A percentile compares a stretch with the other conserved stretches of the same genome.
Evolutionary conservation across 2,888 invertebrate species (phyloP).

Genomic region (Neria commutata): DNA sequence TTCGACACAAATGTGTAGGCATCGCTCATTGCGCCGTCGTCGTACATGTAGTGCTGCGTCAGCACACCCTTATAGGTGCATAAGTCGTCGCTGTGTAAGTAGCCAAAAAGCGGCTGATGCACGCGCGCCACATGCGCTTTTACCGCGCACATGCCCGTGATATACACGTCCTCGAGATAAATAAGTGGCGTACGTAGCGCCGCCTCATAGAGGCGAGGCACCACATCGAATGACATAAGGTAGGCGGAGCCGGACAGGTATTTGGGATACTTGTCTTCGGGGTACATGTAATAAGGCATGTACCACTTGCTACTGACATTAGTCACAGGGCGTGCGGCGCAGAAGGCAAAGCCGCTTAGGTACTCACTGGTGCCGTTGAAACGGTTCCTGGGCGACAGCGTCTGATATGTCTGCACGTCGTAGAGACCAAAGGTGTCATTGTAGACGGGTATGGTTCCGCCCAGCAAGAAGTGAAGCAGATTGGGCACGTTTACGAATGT

Average conservation of each 20-base stretch:
- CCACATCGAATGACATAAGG: conserved; percentile 73
- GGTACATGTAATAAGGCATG: conserved; percentile 79
- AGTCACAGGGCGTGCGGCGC: conserved; percentile 76
- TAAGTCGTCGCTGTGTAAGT: conserved; percentile 59
- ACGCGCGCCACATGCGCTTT: conserved; percentile 67
- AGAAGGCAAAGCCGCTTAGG: conserved; percentile 79
- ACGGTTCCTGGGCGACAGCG: conserved; percentile 48
- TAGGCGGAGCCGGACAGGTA: conserved; percentile 85
- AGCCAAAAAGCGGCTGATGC: conserved; percentile 70
- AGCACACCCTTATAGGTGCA: conserved; percentile 65
- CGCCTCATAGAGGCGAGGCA: conserved; percentile 69
- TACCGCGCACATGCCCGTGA: conserved; percentile 76
- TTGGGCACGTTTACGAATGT: conserved; percentile 82
- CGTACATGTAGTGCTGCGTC: conserved; percentile 66
- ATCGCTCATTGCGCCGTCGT: conserved; percentile 63
- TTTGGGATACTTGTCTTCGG: conserved; percentile 74
- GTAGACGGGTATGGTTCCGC: conserved; percentile 60
- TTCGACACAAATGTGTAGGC: conserved; percentile 57
- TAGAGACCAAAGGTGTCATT: conserved; percentile 57
- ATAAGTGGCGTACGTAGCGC: conserved; percentile 73
- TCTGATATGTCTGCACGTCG: conserved; percentile 47
- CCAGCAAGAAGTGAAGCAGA: conserved; percentile 65
- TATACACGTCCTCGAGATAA: conserved; percentile 79
- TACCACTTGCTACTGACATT: conserved; percentile 82
- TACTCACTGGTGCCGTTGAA: conserved; percentile 62